phyloP scores from a whole-genome alignment of 92 coral and sea anemone genomes.

The Palythoa grandiflora region DNA sequence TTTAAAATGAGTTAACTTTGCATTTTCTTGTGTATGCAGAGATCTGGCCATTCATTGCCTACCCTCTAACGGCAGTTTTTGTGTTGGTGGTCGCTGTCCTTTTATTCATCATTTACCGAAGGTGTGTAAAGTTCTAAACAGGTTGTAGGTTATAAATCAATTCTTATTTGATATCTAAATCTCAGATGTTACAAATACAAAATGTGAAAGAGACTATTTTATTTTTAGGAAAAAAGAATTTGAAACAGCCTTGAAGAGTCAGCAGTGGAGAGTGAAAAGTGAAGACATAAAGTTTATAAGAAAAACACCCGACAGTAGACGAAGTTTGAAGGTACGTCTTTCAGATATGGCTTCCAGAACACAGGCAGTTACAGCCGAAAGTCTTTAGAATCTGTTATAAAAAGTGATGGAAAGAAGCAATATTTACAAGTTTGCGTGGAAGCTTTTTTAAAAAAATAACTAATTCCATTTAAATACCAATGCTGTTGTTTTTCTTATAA shows the following conservation, averaged over 20 bases:
- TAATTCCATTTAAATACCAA: too few species aligned
- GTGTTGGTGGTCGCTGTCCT: constrained; percentile 20
- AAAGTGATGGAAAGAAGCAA: too few species aligned
- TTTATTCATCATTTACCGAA: constrained; percentile 8
- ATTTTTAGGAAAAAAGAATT: constrained; percentile 68
- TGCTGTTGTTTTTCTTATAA: too few species aligned
- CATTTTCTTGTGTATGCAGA: constrained; percentile 10
- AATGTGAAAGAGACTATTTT: not conserved
- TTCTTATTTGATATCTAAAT: not conserved
- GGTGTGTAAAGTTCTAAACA: not conserved
- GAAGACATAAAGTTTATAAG: constrained; percentile 72
- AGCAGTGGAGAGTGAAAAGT: constrained; percentile 72
- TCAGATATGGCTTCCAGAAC: not conserved
- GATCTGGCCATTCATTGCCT: constrained; percentile 31
- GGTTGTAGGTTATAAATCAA: not conserved
- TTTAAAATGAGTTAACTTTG: not conserved
- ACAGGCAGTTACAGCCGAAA: not conserved
- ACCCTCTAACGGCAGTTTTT: not conserved
- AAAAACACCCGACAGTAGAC: constrained; percentile 55
- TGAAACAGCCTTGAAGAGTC: constrained; percentile 74
- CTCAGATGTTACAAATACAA: not conserved
- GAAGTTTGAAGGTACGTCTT: constrained; percentile 36
- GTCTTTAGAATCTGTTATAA: not conserved
- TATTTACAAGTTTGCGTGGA: too few species aligned
- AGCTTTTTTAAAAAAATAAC: too few species aligned